Base-by-base conservation (phyloP, 2,888 invertebrate genomes). In the Protophormia terraenovae region DNA sequence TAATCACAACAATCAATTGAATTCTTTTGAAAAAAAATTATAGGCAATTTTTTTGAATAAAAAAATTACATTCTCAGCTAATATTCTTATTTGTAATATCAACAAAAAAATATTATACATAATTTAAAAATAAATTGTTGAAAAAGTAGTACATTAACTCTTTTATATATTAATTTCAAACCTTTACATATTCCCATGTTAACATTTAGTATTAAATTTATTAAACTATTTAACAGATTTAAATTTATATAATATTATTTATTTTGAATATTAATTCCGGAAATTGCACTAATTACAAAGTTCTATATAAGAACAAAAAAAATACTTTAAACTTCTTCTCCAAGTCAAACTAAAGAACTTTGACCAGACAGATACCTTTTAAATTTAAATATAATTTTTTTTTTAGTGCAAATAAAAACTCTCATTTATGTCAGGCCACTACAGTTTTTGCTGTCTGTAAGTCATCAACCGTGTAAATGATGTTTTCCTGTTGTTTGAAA, bases 381-480 rank as follows among this genome's bases (percentile, higher is more conserved):
- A 14, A 60, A 69, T n/a, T 50, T 64, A 7, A 53, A 64, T 75
- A 14, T 32, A 16, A 55, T 55, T 45, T 79, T 41, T 45, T 8
- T 73, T 24, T 66, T 8, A 58, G 32, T 32, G 32, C 53, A 64
- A 60, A 72, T 32, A 62, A 60, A 38, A 8, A 76, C 19, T 41
- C 29, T 22, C 32, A 58, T 60, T 60, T 41, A 14, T 76, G 66
- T 16, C 47, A 60, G 24, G 67, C 47, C 12, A 58, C 27, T 38
- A 50, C 14, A 19, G 22, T 50, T 60, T 38, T 38, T 69, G 16
- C 47, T 50, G 69, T 55, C 38, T 58, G 27, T 38, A 71, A 79
- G 80, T 77, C 84, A 67, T 72, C 67, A 71, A 14, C 38, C 60
- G 77, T 77, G 60, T 77, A 53, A 80, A 84, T 84, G 71, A 67